Base-by-base conservation (phyloP, 37 sponge, comb jelly and placozoan species). In the Hormiphora californensis region DNA sequence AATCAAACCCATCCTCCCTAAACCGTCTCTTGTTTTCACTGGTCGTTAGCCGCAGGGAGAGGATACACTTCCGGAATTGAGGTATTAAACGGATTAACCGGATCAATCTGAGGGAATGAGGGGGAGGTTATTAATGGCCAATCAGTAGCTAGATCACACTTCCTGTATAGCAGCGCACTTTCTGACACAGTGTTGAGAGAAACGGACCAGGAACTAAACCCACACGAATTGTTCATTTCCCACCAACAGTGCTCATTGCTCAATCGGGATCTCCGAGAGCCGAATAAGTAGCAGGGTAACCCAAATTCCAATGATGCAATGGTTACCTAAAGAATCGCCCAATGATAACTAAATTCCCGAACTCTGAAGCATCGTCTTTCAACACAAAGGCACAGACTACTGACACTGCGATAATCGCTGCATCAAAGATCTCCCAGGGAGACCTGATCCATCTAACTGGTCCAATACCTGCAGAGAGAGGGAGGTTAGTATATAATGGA, bases 1-100 rank as follows among this genome's bases (percentile, higher is more conserved):
- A 86, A 61, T 92, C 90, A 92, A 61, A 92, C 11, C 87, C 90
- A 0, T 86, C 92, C 40, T 78, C 88, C 30, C 40, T 86, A 39
- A 88, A 92, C 54, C 92, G 88, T 12, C 92, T 40, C 89, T 87
- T 92, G 89, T 90, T 92, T 85, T 90, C 81, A 41, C 81, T 73
- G 44, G 81, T 73, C 28, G 81, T 73, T 28, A 73, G 81, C 44
- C 81, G 3, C 27, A 28, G 46, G 25, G 46, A 43, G 46, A 73
- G 81, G 22, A 73, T 41, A 21, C 81, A 73, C 81, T 36, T 73
- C 46, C 81, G 40, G 81, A 43, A 73, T 28, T 73, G 81, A 11
- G 81, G 81, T 43, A 73, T 73, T 4, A 73, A 46, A 1, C 81
- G 81, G 81, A 73, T 36, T 1, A 73, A 30, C 0, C 81, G 81